Conservation (phyloP, 1,140 invertebrate species). For the Saccostrea echinata region DNA sequence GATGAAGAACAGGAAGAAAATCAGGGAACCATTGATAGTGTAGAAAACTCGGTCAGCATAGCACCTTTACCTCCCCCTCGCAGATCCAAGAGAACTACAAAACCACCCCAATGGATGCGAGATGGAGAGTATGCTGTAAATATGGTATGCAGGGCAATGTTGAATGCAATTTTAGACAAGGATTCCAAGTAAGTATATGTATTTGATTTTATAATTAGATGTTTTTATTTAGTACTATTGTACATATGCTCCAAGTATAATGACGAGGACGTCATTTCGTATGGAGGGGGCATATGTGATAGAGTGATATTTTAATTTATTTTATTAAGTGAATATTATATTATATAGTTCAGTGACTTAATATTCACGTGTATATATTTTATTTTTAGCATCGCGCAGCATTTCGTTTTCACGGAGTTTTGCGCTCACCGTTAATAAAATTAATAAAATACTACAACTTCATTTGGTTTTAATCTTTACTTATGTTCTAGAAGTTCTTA, state of each 20-base stretch:
- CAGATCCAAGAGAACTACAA: too few relatives aligned
- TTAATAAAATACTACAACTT: neutral
- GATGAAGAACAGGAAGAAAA: neutral
- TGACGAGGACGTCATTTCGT: slow-evolving; percentile 31
- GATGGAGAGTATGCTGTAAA: too few relatives aligned
- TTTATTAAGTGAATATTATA: too few relatives aligned
- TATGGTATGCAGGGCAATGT: too few relatives aligned
- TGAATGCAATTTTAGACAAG: too few relatives aligned
- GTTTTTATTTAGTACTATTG: neutral
- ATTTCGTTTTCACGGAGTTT: too few relatives aligned
- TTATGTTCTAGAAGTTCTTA: neutral
- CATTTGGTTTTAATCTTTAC: neutral
- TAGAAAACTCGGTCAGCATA: neutral
- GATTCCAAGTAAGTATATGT: neutral
- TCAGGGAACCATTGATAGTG: neutral
- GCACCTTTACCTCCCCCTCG: neutral
- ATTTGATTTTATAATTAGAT: neutral
- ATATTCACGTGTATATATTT: too few relatives aligned
- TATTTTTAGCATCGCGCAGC: too few relatives aligned
- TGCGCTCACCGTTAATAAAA: neutral
- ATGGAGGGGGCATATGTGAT: neutral
- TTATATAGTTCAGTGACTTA: too few relatives aligned
- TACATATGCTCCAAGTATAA: neutral
- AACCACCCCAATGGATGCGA: too few relatives aligned
- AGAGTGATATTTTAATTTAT: too few relatives aligned